Base-by-base conservation (phyloP, 2,888 invertebrate genomes). In the Caenorhabditis zanzibari region DNA sequence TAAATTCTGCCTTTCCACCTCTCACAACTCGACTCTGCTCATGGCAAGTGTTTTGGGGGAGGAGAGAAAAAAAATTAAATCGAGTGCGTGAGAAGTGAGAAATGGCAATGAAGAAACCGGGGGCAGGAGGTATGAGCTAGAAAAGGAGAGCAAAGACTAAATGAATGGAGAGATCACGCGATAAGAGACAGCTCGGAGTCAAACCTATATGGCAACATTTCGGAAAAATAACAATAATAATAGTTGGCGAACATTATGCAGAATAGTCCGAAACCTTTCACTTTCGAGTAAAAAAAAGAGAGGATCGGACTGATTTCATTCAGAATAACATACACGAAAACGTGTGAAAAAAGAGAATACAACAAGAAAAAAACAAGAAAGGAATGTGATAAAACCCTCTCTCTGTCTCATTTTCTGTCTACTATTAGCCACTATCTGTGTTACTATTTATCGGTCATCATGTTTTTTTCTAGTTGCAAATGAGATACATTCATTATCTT, bases 101-200 rank as follows among this genome's bases (percentile, higher is more conserved):
- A 47, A 61, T 44, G 59, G 19, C 28, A 35, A 32, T 28, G 54
- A 52, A 47, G n/a, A 38, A 52, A 32, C 22, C 12, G 61, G 28
- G 73, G 52, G 73, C 59, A 69, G 47, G 59, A 47, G 72, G 59
- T 49, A 35, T 32, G 59, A 59, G 73, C 61, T 52, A 63, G 38
- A 63, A 63, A 73, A 63, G 10, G 47, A 56, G 74, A 75, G 74
- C 64, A 74, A 74, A 74, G 74, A 64, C 64, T 74, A 54, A 28
- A 6, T 22, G 35, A 32, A 54, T 56, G 41, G 22, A 52, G 38
- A 63, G 28, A 64, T 75, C 74, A 75, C 74, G 74, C 74, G 74
- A 64, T 26, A 44, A 63, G 19, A 47, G 6, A 5, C n/a, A 47
- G 19, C 12, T 38, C 26, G 35, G 35, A 49, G 73, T 63, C 52